Conservation (phyloP, 2,797 vertebrate genomes). For the Rachycentron canadum region DNA sequence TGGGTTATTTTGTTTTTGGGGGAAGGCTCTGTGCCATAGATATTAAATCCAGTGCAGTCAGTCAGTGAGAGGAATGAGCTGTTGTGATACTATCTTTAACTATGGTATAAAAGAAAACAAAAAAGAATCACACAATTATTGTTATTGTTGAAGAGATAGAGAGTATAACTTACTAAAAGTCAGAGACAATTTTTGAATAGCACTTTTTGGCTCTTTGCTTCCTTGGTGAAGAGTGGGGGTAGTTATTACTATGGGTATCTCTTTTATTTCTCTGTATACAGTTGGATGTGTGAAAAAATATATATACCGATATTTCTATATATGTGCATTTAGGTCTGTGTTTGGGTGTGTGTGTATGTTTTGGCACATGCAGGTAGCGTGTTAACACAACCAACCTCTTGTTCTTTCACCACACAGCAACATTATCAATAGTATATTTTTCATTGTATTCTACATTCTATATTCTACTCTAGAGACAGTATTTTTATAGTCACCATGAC, state of each 20-base stretch:
- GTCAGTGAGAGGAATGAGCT: slow-evolving; percentile 78
- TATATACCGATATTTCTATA: slow-evolving; percentile 85
- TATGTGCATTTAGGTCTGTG: slow-evolving; percentile 85
- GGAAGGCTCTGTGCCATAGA: slow-evolving; percentile 87
- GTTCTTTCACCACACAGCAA: slow-evolving; percentile 73
- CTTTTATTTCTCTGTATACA: slow-evolving; percentile 87
- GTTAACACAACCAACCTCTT: slow-evolving; percentile 71
- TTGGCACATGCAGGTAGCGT: slow-evolving; percentile 81
- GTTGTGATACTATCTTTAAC: slow-evolving; percentile 79
- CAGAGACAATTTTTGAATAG: slow-evolving; percentile 84
- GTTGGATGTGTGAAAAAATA: slow-evolving; percentile 87
- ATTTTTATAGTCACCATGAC: slow-evolving; percentile 84
- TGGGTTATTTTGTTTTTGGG: slow-evolving; percentile 75
- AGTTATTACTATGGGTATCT: slow-evolving; percentile 83
- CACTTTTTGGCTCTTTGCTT: slow-evolving; percentile 88
- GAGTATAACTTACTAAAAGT: slow-evolving; percentile 84
- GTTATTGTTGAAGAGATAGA: slow-evolving; percentile 82
- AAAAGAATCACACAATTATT: slow-evolving; percentile 79
- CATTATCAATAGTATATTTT: slow-evolving; percentile 81
- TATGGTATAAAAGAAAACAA: slow-evolving; percentile 75
- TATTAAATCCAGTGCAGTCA: slow-evolving; percentile 83
- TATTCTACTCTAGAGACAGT: slow-evolving; percentile 82
- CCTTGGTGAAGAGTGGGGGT: slow-evolving; percentile 82
- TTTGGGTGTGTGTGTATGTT: slow-evolving; percentile 82
- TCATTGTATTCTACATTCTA: slow-evolving; percentile 75